Evolutionary conservation across 2,797 vertebrate genomes (phyloP), one percentile per base, ranked within the genome.

Genomic region (Iguana delicatissima): DNA sequence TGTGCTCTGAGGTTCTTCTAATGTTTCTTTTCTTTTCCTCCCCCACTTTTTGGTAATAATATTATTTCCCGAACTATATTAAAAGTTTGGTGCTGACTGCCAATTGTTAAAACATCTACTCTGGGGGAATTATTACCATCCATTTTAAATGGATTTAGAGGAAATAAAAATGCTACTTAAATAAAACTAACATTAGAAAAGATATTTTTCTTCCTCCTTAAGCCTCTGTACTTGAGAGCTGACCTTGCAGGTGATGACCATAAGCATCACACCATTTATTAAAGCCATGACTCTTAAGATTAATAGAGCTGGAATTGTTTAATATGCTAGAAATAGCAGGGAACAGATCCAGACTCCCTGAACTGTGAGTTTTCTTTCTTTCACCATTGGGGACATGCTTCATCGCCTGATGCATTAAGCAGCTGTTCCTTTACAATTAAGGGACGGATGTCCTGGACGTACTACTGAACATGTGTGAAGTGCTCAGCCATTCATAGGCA

Each of bases 361-460:
- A 80, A 32, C 62, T n/a, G 32, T 32, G 1, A 81, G 1, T 52
- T 80, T 90, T 92, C 73, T 85, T 46, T 0, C 46, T 85, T 90
- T 18, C 74, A 84, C 3, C 10, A 32, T 7, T 50, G 91, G 52
- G 92, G 50, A 38, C 35, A 35, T 1, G n/a, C 42, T 86, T 67
- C 72, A 69, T 69, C 50, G 87, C 82, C 18, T 86, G 85, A 89
- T 57, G 50, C 90, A 89, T 87, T 79, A 88, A 87, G n/a, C 50
- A 89, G 42, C 80, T 91, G 50, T 67, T 95, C 74, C 69, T 67
- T 87, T 88, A 88, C n/a, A 85, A 57, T 22, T 64, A 92, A 89
- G 88, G 89, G 79, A 22, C 35, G 18, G 32, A 24, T 87, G n/a
- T 50, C 76, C 69, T n/a, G 80, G 92, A 89, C 9, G 1, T 91